A percentile compares a stretch with the other conserved stretches of the same genome.
Conservation (phyloP, 1,140 invertebrate species). For the Drosophila parabipectinata region DNA sequence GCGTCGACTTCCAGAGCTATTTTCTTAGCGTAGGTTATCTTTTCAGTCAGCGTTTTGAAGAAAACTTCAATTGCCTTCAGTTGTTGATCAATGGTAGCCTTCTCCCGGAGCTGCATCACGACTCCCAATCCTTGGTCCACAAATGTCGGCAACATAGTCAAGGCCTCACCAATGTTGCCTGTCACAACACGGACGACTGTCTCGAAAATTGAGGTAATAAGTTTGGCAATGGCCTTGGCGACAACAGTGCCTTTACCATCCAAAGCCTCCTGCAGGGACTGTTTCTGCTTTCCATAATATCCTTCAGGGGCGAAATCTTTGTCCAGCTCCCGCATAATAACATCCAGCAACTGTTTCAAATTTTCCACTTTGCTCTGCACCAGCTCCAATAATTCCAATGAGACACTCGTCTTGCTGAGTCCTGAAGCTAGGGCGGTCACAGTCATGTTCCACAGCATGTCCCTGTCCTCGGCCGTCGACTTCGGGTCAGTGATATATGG, state of each 20-base stretch:
- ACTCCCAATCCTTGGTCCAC: not conserved
- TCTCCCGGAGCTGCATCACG: not conserved
- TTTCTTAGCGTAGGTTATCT: not conserved
- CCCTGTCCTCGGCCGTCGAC: not conserved
- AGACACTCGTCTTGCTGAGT: not conserved
- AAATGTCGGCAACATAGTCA: not conserved
- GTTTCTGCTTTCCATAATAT: not conserved
- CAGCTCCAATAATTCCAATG: not conserved
- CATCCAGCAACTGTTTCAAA: not conserved
- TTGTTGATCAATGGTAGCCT: not conserved
- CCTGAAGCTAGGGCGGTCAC: not conserved
- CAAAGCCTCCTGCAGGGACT: not conserved
- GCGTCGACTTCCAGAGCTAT: not conserved
- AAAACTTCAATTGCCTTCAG: not conserved
- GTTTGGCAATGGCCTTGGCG: not conserved
- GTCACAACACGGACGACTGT: not conserved
- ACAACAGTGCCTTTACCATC: not conserved
- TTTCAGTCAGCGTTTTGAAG: not conserved
- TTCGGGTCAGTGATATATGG: not conserved
- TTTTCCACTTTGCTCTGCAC: not conserved
- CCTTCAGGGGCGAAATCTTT: not conserved
- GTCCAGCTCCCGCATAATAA: not conserved
- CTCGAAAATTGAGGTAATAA: not conserved
- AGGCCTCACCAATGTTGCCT: not conserved
- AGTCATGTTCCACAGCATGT: not conserved